Base-by-base conservation (phyloP, 2,797 vertebrate genomes). In the Fratercula arctica region DNA sequence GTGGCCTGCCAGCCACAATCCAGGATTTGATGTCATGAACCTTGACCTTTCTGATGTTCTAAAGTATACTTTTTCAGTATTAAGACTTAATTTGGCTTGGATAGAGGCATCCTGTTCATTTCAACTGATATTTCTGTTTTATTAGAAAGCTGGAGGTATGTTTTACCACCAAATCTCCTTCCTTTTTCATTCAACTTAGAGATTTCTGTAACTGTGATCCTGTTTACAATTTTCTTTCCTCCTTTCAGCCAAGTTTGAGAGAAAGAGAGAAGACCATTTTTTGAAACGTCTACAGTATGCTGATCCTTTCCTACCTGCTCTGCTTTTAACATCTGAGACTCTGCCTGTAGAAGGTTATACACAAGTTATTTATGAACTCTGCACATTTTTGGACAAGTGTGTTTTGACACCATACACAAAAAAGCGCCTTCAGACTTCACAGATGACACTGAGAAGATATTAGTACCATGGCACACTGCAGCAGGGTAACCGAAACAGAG, bases 61-160 rank as follows among this genome's bases (percentile, higher is more conserved):
- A 56, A 97, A 95, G 96, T 95, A 97, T 94, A 87, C 78, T 89
- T 97, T 89, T 97, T 93, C 96, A 97, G 92, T 93, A 95, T 95
- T 89, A 94, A 89, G 93, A 77, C 66, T 85, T 95, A 93, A 94
- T 97, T 94, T 97, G 94, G 53, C 74, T 57, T 87, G 93, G 81
- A 95, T 41, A 91, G 92, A 90, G 89, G 73, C 85, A 95, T 93
- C 87, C 78, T 91, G 91, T 86, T 95, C 77, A 84, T 72, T 97
- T 97, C 83, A 91, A 85, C 82, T 83, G 87, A 75, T 93, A 87
- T 68, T 93, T 77, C 92, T 89, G 56, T 88, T 96, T 97, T 93
- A 87, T 85, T 87, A 95, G 85, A 91, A 95, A 95, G 80, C 88
- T 88, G 74, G 92, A 97, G 89, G 68, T 82, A 94, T 35, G 92